phyloP scores from a whole-genome alignment of 2,797 vertebrate genomes.

The Paguma larvata region DNA sequence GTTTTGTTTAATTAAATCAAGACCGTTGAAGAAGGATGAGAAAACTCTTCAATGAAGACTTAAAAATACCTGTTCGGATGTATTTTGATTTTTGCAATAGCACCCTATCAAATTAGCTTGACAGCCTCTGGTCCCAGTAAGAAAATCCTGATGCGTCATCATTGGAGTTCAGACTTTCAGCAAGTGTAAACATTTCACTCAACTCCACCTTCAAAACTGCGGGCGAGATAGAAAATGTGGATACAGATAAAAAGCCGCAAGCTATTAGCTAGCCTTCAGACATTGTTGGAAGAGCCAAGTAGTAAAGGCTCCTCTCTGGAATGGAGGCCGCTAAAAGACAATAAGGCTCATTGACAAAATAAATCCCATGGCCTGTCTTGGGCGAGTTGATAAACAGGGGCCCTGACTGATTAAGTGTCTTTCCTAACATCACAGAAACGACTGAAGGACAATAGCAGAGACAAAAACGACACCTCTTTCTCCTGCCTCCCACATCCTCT shows the following conservation, averaged over 20 bases:
- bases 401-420: background rate
- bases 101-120: conserved; percentile 75
- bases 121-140: conserved; percentile 58
- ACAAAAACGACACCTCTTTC: background rate
- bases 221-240: conserved; percentile 39
- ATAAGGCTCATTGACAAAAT: conserved; percentile 17
- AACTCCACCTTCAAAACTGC: conserved; percentile 43
- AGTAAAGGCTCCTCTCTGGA: background rate
- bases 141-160: conserved; percentile 67
- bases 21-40: conserved; percentile 41
- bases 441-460: conserved; percentile 17
- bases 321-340: background rate
- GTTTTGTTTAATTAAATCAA: conserved; percentile 70
- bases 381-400: conserved; percentile 38
- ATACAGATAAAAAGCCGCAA: conserved; percentile 41
- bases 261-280: background rate
- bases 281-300: background rate
- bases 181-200: conserved; percentile 69
- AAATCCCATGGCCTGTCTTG: background rate
- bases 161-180: conserved; percentile 67
- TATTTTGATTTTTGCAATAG: conserved; percentile 70
- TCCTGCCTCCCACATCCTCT: background rate
- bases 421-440: background rate
- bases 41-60: conserved; percentile 44
- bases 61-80: conserved; percentile 62